A percentile compares a stretch with the other conserved stretches of the same genome.
These are phyloP conservation scores for Harpagoxenus sublaevis DNA, from an alignment of 2,888 invertebrate species.

Conservation along the genomic window DNA sequence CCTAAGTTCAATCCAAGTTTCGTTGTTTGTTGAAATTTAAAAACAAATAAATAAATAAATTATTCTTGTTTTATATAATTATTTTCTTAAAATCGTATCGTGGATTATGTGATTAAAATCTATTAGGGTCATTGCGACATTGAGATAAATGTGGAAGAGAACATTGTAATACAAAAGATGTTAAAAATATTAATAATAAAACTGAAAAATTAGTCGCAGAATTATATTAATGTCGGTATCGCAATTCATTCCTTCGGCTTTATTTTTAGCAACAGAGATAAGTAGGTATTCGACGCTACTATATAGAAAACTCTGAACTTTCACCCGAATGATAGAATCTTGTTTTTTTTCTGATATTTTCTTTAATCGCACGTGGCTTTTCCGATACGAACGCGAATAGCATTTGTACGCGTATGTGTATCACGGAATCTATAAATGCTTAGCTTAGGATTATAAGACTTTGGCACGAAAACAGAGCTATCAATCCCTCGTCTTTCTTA, in stretches of 20 bases:
- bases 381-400: not conserved
- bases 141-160: not conserved
- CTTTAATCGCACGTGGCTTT: not conserved
- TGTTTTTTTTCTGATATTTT: not conserved
- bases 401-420: not conserved
- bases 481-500: slow-evolving; percentile 9
- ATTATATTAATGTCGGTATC: not conserved
- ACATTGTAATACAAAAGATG: not conserved
- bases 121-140: not conserved
- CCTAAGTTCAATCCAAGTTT: not conserved
- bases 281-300: not conserved
- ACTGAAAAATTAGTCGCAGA: not conserved
- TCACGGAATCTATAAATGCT: not conserved
- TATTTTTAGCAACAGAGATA: not conserved
- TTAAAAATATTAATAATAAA: not conserved
- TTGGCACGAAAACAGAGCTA: not conserved
- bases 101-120: not conserved
- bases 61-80: not conserved
- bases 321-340: not conserved
- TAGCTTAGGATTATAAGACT: not conserved
- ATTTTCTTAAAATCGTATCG: not conserved
- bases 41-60: not conserved
- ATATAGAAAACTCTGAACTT: not conserved
- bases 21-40: not conserved
- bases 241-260: not conserved